Evolutionary conservation across 2,113 vertebrate species (phyloP).

Genomic region (Lepus americanus): DNA sequence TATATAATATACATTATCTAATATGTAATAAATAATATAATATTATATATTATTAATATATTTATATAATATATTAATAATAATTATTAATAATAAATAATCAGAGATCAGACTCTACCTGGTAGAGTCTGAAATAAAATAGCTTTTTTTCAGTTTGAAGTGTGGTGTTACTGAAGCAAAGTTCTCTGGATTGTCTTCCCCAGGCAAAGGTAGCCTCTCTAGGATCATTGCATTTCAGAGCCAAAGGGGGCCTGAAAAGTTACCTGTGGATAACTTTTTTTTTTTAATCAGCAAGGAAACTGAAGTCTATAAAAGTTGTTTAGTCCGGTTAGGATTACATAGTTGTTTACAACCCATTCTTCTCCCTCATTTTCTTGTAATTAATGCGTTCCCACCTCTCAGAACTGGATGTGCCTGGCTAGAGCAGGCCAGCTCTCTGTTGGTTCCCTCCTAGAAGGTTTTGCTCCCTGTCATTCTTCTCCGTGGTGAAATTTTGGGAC

Average conservation of each 20-base stretch:
- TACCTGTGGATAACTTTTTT: neutral
- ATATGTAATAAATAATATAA: too few relatives aligned
- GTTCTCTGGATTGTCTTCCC: neutral
- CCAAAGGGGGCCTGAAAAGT: neutral
- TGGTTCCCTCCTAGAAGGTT: neutral
- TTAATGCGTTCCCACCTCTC: neutral
- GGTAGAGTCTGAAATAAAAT: conserved; percentile 44
- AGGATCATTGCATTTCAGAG: neutral
- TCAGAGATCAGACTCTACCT: too few relatives aligned
- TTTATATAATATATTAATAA: too few relatives aligned
- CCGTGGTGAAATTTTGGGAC: neutral
- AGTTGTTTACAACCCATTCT: neutral
- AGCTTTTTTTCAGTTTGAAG: neutral
- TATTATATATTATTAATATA: too few relatives aligned
- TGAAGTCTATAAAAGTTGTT: neutral
- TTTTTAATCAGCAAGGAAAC: conserved; percentile 25
- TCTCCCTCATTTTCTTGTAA: neutral
- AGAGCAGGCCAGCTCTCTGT: neutral
- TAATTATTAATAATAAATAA: too few relatives aligned
- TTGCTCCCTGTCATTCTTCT: neutral
- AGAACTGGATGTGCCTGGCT: neutral
- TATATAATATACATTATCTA: too few relatives aligned
- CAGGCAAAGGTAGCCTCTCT: neutral
- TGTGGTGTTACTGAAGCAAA: neutral
- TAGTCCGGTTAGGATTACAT: neutral